A percentile compares a stretch with the other conserved stretches of the same genome.
Conservation (phyloP, 2,113 vertebrate genomes). For the Lagopus leucura region DNA sequence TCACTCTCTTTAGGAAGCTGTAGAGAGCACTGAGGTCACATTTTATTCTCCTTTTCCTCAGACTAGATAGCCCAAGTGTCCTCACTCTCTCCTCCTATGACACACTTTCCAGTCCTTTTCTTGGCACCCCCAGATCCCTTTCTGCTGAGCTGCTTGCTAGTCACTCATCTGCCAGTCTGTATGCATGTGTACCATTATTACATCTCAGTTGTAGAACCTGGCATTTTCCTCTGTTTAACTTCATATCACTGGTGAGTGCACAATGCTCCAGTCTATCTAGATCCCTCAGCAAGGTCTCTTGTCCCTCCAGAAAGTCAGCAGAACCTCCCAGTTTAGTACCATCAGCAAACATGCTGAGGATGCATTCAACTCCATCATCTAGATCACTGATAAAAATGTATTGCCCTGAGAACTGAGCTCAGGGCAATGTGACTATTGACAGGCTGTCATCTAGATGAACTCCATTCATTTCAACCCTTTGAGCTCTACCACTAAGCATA, state of each 20-base stretch:
- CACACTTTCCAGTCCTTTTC: neutral
- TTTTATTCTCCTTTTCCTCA: neutral
- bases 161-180: neutral
- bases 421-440: neutral
- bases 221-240: neutral
- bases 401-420: neutral
- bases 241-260: neutral
- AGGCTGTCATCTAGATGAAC: neutral
- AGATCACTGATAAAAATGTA: neutral
- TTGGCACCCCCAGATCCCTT: neutral
- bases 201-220: neutral
- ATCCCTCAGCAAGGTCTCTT: neutral
- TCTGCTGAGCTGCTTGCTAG: neutral
- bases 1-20: neutral
- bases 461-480: neutral
- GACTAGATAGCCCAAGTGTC: neutral
- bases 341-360: neutral
- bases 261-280: neutral
- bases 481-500: too few species aligned
- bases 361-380: neutral
- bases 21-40: neutral
- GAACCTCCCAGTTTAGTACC: neutral
- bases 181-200: neutral
- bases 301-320: neutral
- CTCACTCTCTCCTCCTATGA: neutral